A percentile compares a stretch with the other conserved stretches of the same genome.
These are phyloP conservation scores for Dissostichus mawsoni DNA, from an alignment of 2,113 vertebrate species.

Conservation along the genomic window DNA sequence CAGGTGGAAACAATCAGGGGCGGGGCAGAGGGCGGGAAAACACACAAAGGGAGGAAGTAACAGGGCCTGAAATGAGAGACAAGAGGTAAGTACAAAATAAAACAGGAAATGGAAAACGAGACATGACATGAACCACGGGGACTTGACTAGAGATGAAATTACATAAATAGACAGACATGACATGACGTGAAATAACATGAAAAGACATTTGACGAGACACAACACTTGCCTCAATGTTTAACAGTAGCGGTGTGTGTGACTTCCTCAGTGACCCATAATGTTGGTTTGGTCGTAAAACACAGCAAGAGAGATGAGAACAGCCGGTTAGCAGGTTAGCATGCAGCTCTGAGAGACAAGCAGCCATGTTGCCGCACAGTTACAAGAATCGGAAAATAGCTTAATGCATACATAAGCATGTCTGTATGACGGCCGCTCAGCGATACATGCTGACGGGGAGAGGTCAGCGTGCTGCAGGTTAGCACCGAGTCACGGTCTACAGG, in stretches of 20 bases:
- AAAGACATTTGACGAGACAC: no score
- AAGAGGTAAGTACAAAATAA: no score
- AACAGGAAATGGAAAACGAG: no score
- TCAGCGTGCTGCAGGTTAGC: conserved; percentile 46
- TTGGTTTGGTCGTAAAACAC: conserved; percentile 53
- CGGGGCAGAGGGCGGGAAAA: no score
- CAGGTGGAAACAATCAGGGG: no score
- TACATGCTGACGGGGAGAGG: conserved; percentile 48
- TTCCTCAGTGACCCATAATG: conserved; percentile 43
- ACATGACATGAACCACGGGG: no score
- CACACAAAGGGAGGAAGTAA: no score
- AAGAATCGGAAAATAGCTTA: conserved; percentile 57
- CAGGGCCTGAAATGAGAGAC: no score
- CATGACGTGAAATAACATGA: no score
- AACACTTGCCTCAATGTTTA: conserved; percentile 1
- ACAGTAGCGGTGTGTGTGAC: conserved; percentile 16
- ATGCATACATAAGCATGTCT: conserved; percentile 65
- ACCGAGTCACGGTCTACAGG: conserved; percentile 28
- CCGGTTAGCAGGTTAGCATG: conserved; percentile 55
- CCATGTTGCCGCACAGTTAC: conserved; percentile 51
- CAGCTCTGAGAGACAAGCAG: conserved; percentile 41
- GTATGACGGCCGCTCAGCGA: conserved; percentile 44
- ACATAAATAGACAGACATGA: no score
- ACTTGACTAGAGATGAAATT: no score
- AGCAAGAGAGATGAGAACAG: conserved; percentile 52